Evolutionary conservation across 2,113 vertebrate genomes (phyloP).

Genomic region (Condylura cristata): DNA sequence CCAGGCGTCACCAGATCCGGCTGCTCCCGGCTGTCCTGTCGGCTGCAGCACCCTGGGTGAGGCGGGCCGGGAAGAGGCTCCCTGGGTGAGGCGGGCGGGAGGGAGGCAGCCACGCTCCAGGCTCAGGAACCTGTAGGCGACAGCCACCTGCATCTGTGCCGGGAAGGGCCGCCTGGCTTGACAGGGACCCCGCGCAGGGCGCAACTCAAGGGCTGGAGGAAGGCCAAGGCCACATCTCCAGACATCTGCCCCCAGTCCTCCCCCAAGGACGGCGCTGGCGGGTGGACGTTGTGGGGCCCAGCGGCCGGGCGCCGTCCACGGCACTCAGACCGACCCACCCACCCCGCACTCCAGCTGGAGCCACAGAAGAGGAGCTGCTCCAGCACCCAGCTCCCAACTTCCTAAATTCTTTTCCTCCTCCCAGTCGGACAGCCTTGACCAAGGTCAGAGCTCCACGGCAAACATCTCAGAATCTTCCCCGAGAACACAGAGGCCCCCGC

Average conservation of each 20-base stretch:
- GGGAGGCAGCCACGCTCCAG: neutral
- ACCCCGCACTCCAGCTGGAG: neutral
- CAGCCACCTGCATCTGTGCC: neutral
- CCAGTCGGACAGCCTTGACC: constrained; percentile 50
- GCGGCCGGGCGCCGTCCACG: neutral
- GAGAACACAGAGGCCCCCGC: constrained; percentile 31
- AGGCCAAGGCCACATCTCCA: neutral
- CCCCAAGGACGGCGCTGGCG: neutral
- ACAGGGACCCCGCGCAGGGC: too few species aligned
- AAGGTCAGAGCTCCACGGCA: constrained; percentile 14
- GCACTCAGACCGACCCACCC: neutral
- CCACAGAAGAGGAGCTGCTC: neutral
- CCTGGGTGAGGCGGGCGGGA: too few species aligned
- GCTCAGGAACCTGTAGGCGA: constrained; percentile 51
- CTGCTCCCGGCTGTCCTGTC: too few species aligned
- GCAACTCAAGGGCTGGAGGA: neutral
- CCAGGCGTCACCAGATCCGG: neutral
- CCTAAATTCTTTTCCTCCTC: constrained; percentile 37
- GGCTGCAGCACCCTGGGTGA: too few species aligned
- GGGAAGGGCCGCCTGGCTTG: too few species aligned
- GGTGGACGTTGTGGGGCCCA: neutral
- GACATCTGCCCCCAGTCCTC: neutral
- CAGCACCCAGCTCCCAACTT: neutral
- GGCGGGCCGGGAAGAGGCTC: neutral
- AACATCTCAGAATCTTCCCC: constrained; percentile 28